Evolutionary conservation across 35 echinoderm and acorn worm genomes (phyloP).

Genomic region (Nesometra sesokonis): DNA sequence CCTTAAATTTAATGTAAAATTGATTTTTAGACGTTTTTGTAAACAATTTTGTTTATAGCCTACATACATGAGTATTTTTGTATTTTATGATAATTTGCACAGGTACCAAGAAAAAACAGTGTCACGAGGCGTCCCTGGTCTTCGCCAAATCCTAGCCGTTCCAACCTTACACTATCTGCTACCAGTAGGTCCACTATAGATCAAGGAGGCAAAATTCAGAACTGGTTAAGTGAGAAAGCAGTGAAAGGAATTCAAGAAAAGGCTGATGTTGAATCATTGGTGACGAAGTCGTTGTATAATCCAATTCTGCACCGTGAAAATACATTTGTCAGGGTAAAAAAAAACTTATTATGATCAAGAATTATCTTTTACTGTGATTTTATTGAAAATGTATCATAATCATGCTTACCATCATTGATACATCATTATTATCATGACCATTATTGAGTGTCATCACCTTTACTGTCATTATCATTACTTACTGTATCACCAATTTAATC

Average conservation of each 20-base stretch:
- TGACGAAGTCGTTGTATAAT: slow-evolving; percentile 96
- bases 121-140: slow-evolving; percentile 70
- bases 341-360: not conserved
- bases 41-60: too few relatives aligned
- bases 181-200: slow-evolving; percentile 64
- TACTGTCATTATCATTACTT: too few relatives aligned
- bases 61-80: not conserved
- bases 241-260: slow-evolving; percentile 81
- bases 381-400: too few relatives aligned
- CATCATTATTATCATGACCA: too few relatives aligned
- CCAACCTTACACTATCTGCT: slow-evolving; percentile 54
- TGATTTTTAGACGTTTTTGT: too few relatives aligned
- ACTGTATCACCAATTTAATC: too few relatives aligned
- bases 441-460: too few relatives aligned
- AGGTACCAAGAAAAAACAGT: not conserved
- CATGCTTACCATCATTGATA: too few relatives aligned
- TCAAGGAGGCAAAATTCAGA: slow-evolving; percentile 79
- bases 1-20: too few relatives aligned
- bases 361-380: too few relatives aligned
- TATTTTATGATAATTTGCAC: not conserved
- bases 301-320: slow-evolving; percentile 81
- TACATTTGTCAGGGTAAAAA: slow-evolving; percentile 90
- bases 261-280: slow-evolving; percentile 77
- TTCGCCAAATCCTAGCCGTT: slow-evolving; percentile 47
- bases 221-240: slow-evolving; percentile 90